phyloP scores from a whole-genome alignment of 2,888 invertebrate genomes.

The Acholoe squamosa region DNA sequence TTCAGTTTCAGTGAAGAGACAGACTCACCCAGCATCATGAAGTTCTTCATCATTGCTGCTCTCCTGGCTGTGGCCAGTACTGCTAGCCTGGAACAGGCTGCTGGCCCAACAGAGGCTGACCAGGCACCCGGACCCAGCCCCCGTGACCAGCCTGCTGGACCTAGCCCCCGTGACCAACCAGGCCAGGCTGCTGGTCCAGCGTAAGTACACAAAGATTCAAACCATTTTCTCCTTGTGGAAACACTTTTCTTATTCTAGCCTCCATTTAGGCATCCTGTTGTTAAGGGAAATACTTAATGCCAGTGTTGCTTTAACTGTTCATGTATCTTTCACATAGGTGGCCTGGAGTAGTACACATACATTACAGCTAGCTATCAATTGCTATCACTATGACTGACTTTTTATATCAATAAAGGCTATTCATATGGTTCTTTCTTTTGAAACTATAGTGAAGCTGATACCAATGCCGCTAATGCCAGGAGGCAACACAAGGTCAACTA shows the following conservation, averaged over 20 bases:
- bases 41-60: constrained; percentile 38
- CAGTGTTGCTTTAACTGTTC: too few relatives aligned
- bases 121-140: not conserved
- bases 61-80: constrained; percentile 23
- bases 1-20: not conserved
- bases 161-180: not conserved
- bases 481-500: constrained; percentile 15
- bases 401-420: too few relatives aligned
- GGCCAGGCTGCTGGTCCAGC: too few relatives aligned
- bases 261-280: too few relatives aligned
- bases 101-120: not conserved
- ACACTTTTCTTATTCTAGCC: too few relatives aligned
- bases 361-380: not conserved
- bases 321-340: too few relatives aligned
- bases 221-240: too few relatives aligned
- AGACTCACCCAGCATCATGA: not conserved
- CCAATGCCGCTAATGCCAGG: constrained; percentile 2
- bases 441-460: not conserved
- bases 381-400: too few relatives aligned
- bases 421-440: not conserved
- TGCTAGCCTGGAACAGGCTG: not conserved
- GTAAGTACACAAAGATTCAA: too few relatives aligned
- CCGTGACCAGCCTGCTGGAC: not conserved
- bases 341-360: too few relatives aligned
- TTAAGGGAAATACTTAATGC: too few relatives aligned